Conservation (phyloP, 2,797 vertebrate species). For the Scolopax bukidnonensis region DNA sequence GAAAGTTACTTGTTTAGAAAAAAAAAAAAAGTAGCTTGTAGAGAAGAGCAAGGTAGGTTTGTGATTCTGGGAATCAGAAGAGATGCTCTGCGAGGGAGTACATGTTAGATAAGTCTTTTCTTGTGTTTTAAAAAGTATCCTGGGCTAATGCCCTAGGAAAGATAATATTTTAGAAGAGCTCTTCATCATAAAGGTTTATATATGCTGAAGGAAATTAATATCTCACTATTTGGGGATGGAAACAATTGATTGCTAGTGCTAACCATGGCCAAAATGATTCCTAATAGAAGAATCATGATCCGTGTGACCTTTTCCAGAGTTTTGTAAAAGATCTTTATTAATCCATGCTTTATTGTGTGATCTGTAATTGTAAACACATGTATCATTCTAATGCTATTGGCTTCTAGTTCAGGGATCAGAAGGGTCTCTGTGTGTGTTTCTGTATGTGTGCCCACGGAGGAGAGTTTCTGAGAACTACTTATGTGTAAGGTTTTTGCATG, state of each 20-base stretch:
- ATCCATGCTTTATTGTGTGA: neutral
- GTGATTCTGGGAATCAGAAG: neutral
- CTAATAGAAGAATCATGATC: conserved; percentile 34
- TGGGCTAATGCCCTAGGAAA: neutral
- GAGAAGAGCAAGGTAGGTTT: neutral
- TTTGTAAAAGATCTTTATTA: conserved; percentile 15
- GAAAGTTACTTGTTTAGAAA: neutral
- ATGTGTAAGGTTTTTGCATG: neutral
- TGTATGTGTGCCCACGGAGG: neutral
- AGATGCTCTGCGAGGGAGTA: neutral
- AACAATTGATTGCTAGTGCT: conserved; percentile 31
- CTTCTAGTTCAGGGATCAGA: neutral
- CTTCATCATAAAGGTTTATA: neutral
- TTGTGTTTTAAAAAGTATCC: neutral
- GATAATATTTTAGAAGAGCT: neutral
- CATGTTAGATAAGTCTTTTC: neutral
- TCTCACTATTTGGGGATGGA: conserved; percentile 1
- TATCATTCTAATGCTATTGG: neutral
- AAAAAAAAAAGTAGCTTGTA: neutral
- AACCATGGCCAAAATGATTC: conserved; percentile 37
- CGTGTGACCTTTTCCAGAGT: conserved; percentile 11
- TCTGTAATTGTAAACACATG: conserved; percentile 2
- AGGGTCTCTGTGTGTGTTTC: neutral
- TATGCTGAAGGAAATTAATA: neutral
- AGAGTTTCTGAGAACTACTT: neutral